phyloP scores from a whole-genome alignment of 35 echinoderm and acorn worm genomes.

The Holothuria glaberrima region DNA sequence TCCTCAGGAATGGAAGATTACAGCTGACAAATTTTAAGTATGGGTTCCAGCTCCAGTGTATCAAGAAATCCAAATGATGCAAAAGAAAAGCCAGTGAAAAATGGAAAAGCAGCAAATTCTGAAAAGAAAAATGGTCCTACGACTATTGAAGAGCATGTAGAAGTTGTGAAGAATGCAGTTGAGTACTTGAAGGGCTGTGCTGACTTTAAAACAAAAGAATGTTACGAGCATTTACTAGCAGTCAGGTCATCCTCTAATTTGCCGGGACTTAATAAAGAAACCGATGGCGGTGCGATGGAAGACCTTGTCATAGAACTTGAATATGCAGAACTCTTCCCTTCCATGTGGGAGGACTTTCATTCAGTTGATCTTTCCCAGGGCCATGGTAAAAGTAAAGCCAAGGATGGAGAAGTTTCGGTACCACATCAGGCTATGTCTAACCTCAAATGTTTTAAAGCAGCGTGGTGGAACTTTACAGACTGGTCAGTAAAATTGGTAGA shows the following conservation, averaged over 20 bases:
- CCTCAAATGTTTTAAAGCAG: conserved; percentile 26
- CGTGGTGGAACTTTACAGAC: conserved; percentile 94
- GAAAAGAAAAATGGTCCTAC: background rate
- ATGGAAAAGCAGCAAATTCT: background rate
- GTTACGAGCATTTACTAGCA: background rate
- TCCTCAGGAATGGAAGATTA: no score
- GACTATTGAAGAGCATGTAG: conserved; percentile 39
- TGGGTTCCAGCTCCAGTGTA: conserved; percentile 43
- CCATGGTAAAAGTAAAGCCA: conserved; percentile 21
- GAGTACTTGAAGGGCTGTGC: background rate
- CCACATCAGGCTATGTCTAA: conserved; percentile 45
- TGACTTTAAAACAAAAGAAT: conserved; percentile 48
- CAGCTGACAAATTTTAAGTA: background rate
- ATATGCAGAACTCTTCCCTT: background rate
- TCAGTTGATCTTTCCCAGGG: conserved; percentile 44
- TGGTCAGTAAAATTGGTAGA: conserved; percentile 43
- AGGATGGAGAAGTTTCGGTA: background rate
- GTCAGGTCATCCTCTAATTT: background rate
- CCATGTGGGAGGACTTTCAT: conserved; percentile 51
- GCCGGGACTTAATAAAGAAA: background rate
- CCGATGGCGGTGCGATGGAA: background rate
- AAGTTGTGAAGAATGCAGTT: background rate
- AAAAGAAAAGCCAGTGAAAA: background rate
- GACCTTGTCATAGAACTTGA: conserved; percentile 38
- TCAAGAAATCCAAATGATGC: background rate